phyloP scores from a whole-genome alignment of 2,113 vertebrate genomes.

The Picathartes gymnocephalus region DNA sequence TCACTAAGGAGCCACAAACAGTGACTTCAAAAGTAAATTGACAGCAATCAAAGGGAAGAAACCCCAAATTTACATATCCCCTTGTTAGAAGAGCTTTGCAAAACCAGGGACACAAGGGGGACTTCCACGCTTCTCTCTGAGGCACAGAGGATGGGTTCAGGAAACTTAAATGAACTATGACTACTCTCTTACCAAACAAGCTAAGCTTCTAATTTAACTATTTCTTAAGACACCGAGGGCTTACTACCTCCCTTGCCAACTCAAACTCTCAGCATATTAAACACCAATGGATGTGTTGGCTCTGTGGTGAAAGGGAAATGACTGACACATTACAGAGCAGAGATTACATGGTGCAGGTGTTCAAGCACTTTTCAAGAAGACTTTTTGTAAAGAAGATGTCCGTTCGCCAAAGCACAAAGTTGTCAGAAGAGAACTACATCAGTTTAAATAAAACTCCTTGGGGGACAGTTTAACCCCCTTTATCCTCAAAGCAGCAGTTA shows the following conservation, averaged over 20 bases:
- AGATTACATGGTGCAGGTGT: neutral
- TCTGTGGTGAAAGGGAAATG: neutral
- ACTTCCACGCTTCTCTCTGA: neutral
- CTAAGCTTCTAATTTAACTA: neutral
- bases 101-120: neutral
- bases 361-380: neutral
- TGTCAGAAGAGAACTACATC: neutral
- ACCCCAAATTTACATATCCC: neutral
- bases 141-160: neutral
- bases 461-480: neutral
- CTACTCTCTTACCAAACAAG: neutral
- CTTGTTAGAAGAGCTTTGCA: slow-evolving; percentile 3
- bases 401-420: neutral
- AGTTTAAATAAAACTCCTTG: neutral
- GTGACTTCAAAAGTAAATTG: neutral
- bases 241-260: neutral
- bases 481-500: neutral
- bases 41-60: neutral
- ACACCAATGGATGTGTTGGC: neutral
- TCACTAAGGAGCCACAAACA: neutral
- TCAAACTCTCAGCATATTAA: neutral
- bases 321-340: neutral
- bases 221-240: neutral
- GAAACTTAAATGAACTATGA: neutral
- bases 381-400: neutral